Evolutionary conservation across 2,113 vertebrate genomes (phyloP).

Genomic region (Verasper variegatus): DNA sequence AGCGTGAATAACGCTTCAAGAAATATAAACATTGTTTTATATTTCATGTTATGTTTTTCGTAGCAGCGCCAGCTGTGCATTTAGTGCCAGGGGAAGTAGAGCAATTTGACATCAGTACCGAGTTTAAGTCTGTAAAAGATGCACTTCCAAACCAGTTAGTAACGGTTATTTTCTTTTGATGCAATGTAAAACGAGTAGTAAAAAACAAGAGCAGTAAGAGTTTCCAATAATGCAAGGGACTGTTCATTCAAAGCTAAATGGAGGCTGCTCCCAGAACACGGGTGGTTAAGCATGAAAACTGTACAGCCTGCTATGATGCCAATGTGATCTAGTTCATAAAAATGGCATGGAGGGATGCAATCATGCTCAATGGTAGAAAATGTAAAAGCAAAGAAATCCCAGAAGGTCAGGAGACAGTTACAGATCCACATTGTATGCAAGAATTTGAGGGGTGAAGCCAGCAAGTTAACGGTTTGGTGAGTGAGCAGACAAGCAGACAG

Average conservation of each 20-base stretch:
- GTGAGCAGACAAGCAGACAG: neutral
- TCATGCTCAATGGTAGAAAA: constrained; percentile 27
- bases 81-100: constrained; percentile 5
- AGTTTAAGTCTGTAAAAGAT: constrained; percentile 8
- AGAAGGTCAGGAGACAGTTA: neutral
- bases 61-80: no score
- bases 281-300: neutral
- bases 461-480: constrained; percentile 38
- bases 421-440: neutral
- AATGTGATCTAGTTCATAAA: neutral
- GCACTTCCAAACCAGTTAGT: constrained; percentile 28
- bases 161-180: neutral
- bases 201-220: neutral
- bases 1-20: neutral
- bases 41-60: neutral
- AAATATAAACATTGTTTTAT: constrained; percentile 10
- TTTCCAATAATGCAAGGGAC: no score
- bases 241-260: neutral
- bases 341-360: neutral
- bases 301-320: neutral
- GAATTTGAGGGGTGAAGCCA: constrained; percentile 5
- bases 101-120: neutral
- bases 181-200: neutral
- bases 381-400: neutral
- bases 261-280: no score